Conservation (phyloP, 1,140 invertebrate species). For the Phenacoccus solenopsis region DNA sequence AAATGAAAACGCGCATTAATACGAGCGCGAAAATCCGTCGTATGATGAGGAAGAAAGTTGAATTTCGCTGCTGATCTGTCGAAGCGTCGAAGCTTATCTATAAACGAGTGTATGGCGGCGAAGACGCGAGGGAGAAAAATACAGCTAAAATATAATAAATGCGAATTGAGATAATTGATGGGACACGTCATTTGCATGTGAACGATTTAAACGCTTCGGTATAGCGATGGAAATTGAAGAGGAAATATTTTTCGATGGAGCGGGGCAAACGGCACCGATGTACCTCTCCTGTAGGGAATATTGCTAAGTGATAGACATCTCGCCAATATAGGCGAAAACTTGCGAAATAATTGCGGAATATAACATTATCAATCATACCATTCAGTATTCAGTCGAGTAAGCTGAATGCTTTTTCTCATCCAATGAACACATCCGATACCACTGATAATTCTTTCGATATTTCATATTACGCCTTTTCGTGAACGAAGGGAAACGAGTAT, state of each 20-base stretch:
- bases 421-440: not conserved
- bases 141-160: not conserved
- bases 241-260: not conserved
- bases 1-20: too few species aligned
- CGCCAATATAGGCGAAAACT: not conserved
- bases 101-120: too few species aligned
- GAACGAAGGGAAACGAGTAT: too few species aligned
- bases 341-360: not conserved
- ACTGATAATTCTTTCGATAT: too few species aligned
- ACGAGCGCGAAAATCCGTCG: too few species aligned
- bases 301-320: not conserved
- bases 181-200: conserved; percentile 1
- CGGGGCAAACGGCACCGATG: not conserved
- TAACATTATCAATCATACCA: not conserved
- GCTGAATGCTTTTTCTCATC: not conserved
- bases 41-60: too few species aligned
- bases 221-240: not conserved
- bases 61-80: too few species aligned
- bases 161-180: conserved; percentile 1
- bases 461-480: too few species aligned
- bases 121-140: not conserved
- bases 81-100: too few species aligned
- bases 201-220: not conserved
- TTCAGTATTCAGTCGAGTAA: not conserved
- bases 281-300: not conserved